phyloP scores from a whole-genome alignment of 2,888 invertebrate genomes.

The Halictus quadricinctus region DNA sequence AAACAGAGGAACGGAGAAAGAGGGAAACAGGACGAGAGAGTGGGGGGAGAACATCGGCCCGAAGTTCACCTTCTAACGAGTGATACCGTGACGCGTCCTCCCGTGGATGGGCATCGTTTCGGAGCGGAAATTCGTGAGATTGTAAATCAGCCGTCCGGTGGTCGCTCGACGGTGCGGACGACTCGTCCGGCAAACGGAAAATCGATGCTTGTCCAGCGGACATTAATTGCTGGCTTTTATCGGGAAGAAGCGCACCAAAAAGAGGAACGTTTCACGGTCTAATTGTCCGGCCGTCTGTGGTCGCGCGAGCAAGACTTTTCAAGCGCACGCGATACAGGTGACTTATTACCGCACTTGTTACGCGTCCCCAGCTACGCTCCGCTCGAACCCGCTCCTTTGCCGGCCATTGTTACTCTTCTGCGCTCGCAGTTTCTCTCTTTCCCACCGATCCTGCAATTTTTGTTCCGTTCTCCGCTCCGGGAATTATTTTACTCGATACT shows the following conservation, averaged over 20 bases:
- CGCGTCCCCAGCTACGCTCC: slow-evolving; percentile 2
- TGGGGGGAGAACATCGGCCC: neutral
- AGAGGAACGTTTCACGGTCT: slow-evolving; percentile 29
- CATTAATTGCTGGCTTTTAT: slow-evolving; percentile 64
- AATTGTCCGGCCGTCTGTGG: slow-evolving; percentile 34
- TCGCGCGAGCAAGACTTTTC: slow-evolving; percentile 11
- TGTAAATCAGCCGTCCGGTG: slow-evolving; percentile 58
- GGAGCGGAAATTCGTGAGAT: slow-evolving; percentile 57
- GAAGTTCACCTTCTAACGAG: slow-evolving; percentile 45
- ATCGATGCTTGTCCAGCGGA: slow-evolving; percentile 55
- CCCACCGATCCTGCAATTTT: neutral
- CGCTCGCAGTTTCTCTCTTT: neutral
- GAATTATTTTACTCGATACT: neutral
- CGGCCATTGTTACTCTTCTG: neutral
- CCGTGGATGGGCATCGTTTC: slow-evolving; percentile 38
- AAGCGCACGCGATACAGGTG: slow-evolving; percentile 12
- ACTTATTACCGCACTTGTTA: slow-evolving; percentile 25
- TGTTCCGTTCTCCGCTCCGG: neutral
- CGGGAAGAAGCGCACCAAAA: slow-evolving; percentile 44
- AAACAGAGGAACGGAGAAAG: neutral
- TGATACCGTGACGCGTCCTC: slow-evolving; percentile 47
- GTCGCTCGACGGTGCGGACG: slow-evolving; percentile 25
- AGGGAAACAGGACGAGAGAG: neutral
- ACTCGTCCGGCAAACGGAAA: slow-evolving; percentile 56
- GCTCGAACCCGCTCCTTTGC: neutral